Evolutionary conservation across 2,797 vertebrate genomes (phyloP).

Genomic region (Semaprochilodus insignis): DNA sequence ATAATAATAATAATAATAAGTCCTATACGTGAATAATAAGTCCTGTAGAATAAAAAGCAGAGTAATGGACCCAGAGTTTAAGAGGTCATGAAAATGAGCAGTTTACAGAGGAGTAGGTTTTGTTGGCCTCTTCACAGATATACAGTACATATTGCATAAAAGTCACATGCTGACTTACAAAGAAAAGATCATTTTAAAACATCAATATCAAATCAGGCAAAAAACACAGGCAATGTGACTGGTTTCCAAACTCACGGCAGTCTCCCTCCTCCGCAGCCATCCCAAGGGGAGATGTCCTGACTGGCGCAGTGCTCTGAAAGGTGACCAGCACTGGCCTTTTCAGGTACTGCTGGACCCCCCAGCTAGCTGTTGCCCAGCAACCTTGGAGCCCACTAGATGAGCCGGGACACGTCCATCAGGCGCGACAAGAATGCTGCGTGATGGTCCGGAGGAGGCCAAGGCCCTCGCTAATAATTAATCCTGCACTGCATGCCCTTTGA

Average conservation of each 20-base stretch:
- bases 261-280: conserved; percentile 72
- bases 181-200: conserved; percentile 3
- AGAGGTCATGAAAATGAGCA: neutral
- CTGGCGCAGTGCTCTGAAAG: conserved; percentile 69
- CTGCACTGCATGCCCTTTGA: conserved; percentile 67
- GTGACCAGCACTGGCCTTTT: conserved; percentile 70
- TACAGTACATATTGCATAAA: neutral
- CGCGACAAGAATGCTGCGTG: conserved; percentile 65
- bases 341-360: conserved; percentile 63
- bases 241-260: conserved; percentile 65
- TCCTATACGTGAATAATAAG: no score
- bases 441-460: conserved; percentile 76
- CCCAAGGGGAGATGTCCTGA: conserved; percentile 65
- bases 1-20: no score
- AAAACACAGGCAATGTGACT: conserved; percentile 13
- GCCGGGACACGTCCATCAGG: conserved; percentile 55
- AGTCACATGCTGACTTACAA: neutral
- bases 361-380: conserved; percentile 72
- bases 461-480: conserved; percentile 84
- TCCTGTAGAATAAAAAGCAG: no score
- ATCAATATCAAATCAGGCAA: neutral
- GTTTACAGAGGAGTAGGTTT: neutral
- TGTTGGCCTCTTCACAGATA: neutral
- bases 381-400: conserved; percentile 53
- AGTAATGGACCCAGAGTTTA: neutral